phyloP scores from a whole-genome alignment of 2,888 invertebrate genomes.

The Meandrusa payeni region DNA sequence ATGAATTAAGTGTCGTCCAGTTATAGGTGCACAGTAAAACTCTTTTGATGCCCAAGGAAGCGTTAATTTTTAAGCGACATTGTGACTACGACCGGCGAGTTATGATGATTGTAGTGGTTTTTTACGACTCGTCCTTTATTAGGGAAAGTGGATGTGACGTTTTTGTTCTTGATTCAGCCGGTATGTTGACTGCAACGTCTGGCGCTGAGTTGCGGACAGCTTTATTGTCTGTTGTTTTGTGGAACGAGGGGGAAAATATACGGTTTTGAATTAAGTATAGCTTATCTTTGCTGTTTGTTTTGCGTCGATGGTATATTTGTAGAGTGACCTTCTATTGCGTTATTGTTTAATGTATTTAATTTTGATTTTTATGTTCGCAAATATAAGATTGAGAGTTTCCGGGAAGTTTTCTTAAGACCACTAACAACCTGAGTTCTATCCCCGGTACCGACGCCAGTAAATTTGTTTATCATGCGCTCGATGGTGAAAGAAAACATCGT shows the following conservation, averaged over 20 bases:
- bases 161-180: slow-evolving; percentile 40
- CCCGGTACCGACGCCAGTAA: too few species aligned
- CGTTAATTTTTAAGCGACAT: slow-evolving; percentile 65
- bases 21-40: slow-evolving; percentile 19
- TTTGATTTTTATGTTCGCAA: too few species aligned
- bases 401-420: too few species aligned
- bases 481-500: too few species aligned
- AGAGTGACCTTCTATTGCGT: too few species aligned
- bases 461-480: too few species aligned
- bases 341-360: too few species aligned
- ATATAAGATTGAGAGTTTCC: too few species aligned
- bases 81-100: slow-evolving; percentile 46
- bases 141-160: slow-evolving; percentile 60
- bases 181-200: slow-evolving; percentile 60
- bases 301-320: too few species aligned
- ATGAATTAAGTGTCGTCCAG: slow-evolving; percentile 13
- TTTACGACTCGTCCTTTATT: slow-evolving; percentile 71
- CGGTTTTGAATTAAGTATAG: slow-evolving; percentile 24
- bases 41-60: slow-evolving; percentile 25
- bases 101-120: slow-evolving; percentile 78
- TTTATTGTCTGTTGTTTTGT: slow-evolving; percentile 59
- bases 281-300: slow-evolving; percentile 8
- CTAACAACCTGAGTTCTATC: too few species aligned
- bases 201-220: slow-evolving; percentile 43
- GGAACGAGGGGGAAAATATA: slow-evolving; percentile 43